These are phyloP conservation scores for Matsumurasca onukii DNA, from an alignment of 1,140 invertebrate genomes.

Conservation along the genomic window DNA sequence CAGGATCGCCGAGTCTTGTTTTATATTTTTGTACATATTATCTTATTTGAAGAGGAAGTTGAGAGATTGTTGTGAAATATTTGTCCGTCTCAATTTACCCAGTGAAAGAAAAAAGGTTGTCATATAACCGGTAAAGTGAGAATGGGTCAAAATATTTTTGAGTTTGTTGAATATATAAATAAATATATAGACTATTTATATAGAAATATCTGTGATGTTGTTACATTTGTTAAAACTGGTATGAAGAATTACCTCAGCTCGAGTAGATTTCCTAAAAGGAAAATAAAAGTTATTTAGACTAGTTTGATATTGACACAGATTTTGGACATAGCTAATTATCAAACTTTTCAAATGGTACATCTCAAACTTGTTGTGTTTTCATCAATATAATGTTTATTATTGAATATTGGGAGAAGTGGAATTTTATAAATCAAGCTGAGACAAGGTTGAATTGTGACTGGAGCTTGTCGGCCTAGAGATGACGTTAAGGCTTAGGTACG, in stretches of 20 bases:
- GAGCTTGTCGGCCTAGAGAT: no score
- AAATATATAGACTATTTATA: conserved; percentile 3
- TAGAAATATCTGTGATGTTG: conserved; percentile 26
- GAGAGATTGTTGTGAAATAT: conserved; percentile 9
- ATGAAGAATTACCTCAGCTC: conserved; percentile 28
- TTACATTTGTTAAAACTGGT: conserved; percentile 31
- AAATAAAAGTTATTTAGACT: conserved; percentile 14
- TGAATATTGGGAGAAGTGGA: not conserved
- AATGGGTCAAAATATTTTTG: not conserved
- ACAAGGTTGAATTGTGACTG: no score
- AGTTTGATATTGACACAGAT: conserved; percentile 22
- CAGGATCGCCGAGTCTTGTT: not conserved
- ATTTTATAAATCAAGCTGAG: conserved; percentile 5
- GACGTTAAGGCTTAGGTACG: no score
- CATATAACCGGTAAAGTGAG: not conserved
- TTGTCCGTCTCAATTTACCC: not conserved
- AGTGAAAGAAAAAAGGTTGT: not conserved
- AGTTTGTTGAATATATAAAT: conserved; percentile 1
- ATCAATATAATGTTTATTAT: no score
- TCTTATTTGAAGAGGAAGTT: conserved; percentile 19
- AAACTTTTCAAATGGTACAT: conserved; percentile 17
- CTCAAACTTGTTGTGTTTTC: conserved; percentile 4
- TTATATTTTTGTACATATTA: conserved; percentile 24
- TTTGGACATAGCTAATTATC: conserved; percentile 18
- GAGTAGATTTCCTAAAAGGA: not conserved